phyloP scores from a whole-genome alignment of 2,113 vertebrate genomes.

The Cygnus buccinator region DNA sequence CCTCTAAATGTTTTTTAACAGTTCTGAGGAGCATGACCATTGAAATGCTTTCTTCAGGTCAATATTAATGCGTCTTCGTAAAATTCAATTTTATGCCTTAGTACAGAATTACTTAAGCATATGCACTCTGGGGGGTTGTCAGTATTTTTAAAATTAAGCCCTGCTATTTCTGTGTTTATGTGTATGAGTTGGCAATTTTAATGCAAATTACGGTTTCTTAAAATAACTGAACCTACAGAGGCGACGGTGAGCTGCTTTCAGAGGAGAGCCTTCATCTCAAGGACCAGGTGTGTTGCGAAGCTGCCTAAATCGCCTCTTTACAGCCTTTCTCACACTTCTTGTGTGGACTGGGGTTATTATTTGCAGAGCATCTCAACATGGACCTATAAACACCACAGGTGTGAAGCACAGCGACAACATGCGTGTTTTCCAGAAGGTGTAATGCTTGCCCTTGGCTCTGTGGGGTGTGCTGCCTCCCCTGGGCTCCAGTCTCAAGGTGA shows the following conservation, averaged over 20 bases:
- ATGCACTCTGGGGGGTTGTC: background rate
- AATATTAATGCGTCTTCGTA: background rate
- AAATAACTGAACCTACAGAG: constrained; percentile 40
- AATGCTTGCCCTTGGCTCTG: background rate
- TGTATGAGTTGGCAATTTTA: constrained; percentile 38
- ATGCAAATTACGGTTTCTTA: constrained; percentile 48
- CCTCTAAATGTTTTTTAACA: background rate
- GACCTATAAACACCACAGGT: rapidly evolving
- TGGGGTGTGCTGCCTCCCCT: too few relatives aligned
- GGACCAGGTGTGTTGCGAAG: background rate
- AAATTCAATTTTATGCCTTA: background rate
- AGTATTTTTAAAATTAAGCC: background rate
- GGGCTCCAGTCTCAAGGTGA: too few relatives aligned
- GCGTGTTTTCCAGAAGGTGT: rapidly evolving
- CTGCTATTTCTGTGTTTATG: constrained; percentile 38
- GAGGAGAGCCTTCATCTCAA: background rate
- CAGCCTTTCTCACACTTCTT: background rate
- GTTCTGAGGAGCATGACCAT: background rate
- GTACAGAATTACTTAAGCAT: background rate
- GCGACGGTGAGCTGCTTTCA: background rate
- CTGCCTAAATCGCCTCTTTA: background rate
- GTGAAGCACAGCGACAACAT: background rate
- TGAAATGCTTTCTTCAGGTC: background rate
- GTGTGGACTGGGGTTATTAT: background rate
- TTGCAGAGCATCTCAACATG: background rate